Conservation (phyloP, 2,888 invertebrate species). For the Dryocosmus kuriphilus region DNA sequence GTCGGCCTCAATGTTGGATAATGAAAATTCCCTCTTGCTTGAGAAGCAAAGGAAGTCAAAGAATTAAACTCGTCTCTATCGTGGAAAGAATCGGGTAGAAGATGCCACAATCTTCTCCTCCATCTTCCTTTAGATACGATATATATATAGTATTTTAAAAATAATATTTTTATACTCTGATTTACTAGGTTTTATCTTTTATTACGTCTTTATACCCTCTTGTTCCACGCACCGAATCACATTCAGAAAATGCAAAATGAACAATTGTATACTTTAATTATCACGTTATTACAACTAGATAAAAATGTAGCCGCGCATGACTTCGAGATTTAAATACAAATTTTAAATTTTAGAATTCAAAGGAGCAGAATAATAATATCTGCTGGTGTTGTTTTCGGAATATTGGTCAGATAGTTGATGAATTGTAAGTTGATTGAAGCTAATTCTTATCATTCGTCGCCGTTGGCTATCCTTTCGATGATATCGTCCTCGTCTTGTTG, state of each 20-base stretch:
- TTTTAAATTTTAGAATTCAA: not conserved
- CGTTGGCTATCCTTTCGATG: conserved; percentile 63
- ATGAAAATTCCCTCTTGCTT: not conserved
- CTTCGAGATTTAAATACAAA: conserved; percentile 11
- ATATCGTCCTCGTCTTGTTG: conserved; percentile 69
- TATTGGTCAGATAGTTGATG: not conserved
- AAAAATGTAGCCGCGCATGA: not conserved
- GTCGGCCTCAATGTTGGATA: conserved; percentile 81
- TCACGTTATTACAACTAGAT: conserved; percentile 9
- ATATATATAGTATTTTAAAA: conserved; percentile 36
- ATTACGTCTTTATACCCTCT: conserved; percentile 10
- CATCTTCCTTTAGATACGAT: not conserved
- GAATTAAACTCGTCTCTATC: not conserved
- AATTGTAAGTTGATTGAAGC: conserved; percentile 23
- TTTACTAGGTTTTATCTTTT: not conserved
- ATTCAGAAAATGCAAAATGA: not conserved
- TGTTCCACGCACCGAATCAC: not conserved
- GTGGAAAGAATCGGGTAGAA: not conserved
- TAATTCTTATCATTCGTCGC: conserved; percentile 65
- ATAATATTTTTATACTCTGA: conserved; percentile 13
- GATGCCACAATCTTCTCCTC: too few relatives aligned
- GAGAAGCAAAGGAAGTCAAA: too few relatives aligned
- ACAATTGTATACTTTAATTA: not conserved
- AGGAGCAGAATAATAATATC: not conserved
- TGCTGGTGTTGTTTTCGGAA: not conserved